Conservation (phyloP, 2,888 invertebrate genomes). For the Falcaria lacertinaria region DNA sequence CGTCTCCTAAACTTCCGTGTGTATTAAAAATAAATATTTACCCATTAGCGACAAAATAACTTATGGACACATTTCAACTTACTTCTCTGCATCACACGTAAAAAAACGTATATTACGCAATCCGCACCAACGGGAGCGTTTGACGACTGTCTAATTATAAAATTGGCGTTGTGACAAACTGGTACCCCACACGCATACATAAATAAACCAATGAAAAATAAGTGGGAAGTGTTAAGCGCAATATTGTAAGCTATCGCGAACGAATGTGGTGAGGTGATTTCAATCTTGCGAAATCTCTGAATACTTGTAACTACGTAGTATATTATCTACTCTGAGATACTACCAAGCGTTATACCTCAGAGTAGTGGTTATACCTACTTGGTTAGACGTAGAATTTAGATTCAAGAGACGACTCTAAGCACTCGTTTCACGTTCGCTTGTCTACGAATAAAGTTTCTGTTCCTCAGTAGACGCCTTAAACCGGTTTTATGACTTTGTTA, state of each 20-base stretch:
- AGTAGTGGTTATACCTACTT: no score
- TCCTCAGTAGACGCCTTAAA: neutral
- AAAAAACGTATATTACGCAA: slow-evolving; percentile 37
- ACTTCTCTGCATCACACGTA: slow-evolving; percentile 11
- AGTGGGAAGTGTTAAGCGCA: slow-evolving; percentile 39
- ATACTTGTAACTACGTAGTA: no score
- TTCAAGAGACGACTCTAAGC: no score
- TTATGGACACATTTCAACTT: slow-evolving; percentile 2
- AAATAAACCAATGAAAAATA: slow-evolving; percentile 44
- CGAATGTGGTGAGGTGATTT: neutral
- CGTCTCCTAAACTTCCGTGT: no score
- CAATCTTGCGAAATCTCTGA: slow-evolving; percentile 1
- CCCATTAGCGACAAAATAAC: no score
- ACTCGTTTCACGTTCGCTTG: no score
- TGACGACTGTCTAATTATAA: slow-evolving; percentile 66
- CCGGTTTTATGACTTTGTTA: neutral
- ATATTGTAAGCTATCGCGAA: slow-evolving; percentile 8
- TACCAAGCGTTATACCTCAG: no score
- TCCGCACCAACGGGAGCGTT: slow-evolving; percentile 35
- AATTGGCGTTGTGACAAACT: slow-evolving; percentile 58
- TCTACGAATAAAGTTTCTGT: no score
- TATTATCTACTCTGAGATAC: no score
- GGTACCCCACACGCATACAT: slow-evolving; percentile 41
- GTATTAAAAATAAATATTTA: no score
- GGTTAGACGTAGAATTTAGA: no score